Percentiles rank a stretch among this genome's conserved stretches.
These are phyloP conservation scores for Pasiphila rectangulata DNA, from an alignment of 2,888 invertebrate genomes.

Conservation along the genomic window DNA sequence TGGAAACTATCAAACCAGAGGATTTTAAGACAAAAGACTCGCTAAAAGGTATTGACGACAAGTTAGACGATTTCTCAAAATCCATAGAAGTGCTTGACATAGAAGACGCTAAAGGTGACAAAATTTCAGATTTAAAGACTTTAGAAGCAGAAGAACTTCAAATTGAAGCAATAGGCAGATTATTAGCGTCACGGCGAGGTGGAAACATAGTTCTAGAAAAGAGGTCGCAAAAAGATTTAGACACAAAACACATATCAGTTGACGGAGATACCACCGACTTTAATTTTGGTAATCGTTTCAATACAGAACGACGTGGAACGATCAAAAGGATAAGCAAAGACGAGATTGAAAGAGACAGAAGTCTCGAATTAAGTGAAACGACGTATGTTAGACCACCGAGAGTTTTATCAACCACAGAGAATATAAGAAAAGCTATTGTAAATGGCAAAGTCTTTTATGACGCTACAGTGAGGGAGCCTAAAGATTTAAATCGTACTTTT, in stretches of 20 bases:
- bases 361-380: constrained; percentile 73
- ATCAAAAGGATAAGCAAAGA: constrained; percentile 70
- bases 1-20: constrained; percentile 44
- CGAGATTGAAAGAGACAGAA: constrained; percentile 65
- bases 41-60: constrained; percentile 68
- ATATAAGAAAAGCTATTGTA: constrained; percentile 66
- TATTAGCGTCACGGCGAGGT: constrained; percentile 64
- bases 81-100: constrained; percentile 72
- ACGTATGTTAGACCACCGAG: constrained; percentile 69
- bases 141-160: constrained; percentile 74
- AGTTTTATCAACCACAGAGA: constrained; percentile 66
- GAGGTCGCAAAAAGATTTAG: constrained; percentile 65
- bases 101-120: constrained; percentile 65
- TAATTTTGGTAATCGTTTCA: constrained; percentile 66
- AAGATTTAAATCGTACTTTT: neutral
- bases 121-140: constrained; percentile 59
- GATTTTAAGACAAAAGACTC: constrained; percentile 48
- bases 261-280: constrained; percentile 63
- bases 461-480: constrained; percentile 60
- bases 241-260: constrained; percentile 60
- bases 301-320: constrained; percentile 59
- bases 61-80: constrained; percentile 64
- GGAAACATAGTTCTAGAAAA: constrained; percentile 66
- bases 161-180: constrained; percentile 73
- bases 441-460: constrained; percentile 76